These are phyloP conservation scores for Caenorhabditis panamensis DNA, from an alignment of 2,888 invertebrate genomes.

Conservation along the genomic window DNA sequence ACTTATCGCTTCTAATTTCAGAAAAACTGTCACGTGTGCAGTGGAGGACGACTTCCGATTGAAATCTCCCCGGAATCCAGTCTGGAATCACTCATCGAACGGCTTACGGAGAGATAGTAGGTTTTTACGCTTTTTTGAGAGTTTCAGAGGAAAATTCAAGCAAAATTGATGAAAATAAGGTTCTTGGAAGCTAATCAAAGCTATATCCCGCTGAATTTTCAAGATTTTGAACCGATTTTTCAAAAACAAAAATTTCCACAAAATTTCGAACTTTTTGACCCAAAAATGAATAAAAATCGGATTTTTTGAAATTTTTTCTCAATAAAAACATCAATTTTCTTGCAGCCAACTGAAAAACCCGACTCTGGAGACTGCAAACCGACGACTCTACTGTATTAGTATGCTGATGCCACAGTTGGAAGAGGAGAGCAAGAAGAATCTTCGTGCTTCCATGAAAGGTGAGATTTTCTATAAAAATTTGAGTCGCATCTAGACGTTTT, in stretches of 20 bases:
- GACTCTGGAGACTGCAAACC: constrained; percentile 87
- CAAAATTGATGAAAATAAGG: constrained; percentile 13
- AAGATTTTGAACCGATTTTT: too few relatives aligned
- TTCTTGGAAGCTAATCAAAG: too few relatives aligned
- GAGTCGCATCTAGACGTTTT: too few relatives aligned
- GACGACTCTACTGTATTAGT: constrained; percentile 93
- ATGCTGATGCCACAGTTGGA: constrained; percentile 89
- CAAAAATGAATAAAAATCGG: too few relatives aligned
- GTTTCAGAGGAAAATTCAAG: background rate
- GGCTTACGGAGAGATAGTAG: constrained; percentile 88
- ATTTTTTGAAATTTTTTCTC: background rate
- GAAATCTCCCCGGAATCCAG: constrained; percentile 84
- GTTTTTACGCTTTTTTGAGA: constrained; percentile 68
- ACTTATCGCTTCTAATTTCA: constrained; percentile 61
- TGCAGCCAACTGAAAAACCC: constrained; percentile 91
- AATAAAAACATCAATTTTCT: constrained; percentile 6
- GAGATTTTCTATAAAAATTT: background rate
- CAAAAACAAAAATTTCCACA: background rate
- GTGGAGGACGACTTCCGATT: constrained; percentile 81
- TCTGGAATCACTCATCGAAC: constrained; percentile 89
- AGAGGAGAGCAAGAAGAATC: constrained; percentile 90
- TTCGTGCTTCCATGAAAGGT: constrained; percentile 89
- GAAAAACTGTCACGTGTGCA: constrained; percentile 90
- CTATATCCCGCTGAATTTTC: too few relatives aligned
- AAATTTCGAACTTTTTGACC: background rate